A percentile compares a stretch with the other conserved stretches of the same genome.
Conservation (phyloP, 2,888 invertebrate genomes). For the Cordilura impudica region DNA sequence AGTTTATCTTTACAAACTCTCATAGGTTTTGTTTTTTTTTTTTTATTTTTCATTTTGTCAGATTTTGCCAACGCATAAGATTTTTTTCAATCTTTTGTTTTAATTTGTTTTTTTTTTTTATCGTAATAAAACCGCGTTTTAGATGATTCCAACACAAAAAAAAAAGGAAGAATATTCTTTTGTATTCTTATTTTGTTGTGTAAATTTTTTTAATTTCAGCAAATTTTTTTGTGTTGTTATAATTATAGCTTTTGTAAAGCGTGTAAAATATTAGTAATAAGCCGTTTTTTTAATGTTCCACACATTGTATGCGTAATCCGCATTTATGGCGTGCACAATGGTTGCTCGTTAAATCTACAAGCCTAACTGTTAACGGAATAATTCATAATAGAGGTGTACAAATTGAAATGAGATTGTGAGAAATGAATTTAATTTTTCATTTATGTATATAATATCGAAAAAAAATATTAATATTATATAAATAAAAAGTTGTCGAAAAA, state of each 20-base stretch:
- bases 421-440: too few relatives aligned
- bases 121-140: slow-evolving; percentile 60
- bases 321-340: too few relatives aligned
- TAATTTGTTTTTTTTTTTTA: slow-evolving; percentile 47
- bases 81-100: slow-evolving; percentile 54
- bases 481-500: too few relatives aligned
- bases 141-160: slow-evolving; percentile 39
- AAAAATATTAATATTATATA: too few relatives aligned
- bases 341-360: too few relatives aligned
- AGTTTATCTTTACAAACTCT: slow-evolving; percentile 17
- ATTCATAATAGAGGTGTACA: too few relatives aligned
- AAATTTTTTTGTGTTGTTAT: slow-evolving; percentile 40
- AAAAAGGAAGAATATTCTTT: slow-evolving; percentile 47
- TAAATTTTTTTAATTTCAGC: slow-evolving; percentile 20
- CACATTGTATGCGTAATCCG: slow-evolving; percentile 48
- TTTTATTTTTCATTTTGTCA: slow-evolving; percentile 64
- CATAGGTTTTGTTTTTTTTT: slow-evolving; percentile 17
- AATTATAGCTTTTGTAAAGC: slow-evolving; percentile 56
- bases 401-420: too few relatives aligned
- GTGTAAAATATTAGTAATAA: slow-evolving; percentile 61
- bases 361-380: too few relatives aligned
- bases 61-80: slow-evolving; percentile 66
- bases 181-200: slow-evolving; percentile 46
- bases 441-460: too few relatives aligned
- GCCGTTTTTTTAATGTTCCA: slow-evolving; percentile 35